Evolutionary conservation across 2,797 vertebrate genomes (phyloP).

Genomic region (Lutra lutra): DNA sequence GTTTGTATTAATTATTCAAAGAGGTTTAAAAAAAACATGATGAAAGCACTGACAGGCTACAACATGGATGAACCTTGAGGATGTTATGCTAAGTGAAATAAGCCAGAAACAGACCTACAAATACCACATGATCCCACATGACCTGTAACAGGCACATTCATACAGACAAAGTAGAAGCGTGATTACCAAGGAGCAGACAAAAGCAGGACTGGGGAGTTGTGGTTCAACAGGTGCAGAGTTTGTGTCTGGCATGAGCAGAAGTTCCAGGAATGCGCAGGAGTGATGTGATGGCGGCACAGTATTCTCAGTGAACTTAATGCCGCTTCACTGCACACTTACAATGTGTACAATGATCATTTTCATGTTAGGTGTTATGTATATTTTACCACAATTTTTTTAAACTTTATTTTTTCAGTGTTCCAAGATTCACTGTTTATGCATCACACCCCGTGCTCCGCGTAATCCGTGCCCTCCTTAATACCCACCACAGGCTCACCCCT

Average conservation of each 20-base stretch:
- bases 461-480: no score
- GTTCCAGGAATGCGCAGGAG: neutral
- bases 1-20: neutral
- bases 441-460: no score
- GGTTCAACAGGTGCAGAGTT: no score
- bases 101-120: neutral
- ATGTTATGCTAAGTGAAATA: neutral
- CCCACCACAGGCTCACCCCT: no score
- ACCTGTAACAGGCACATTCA: neutral
- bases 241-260: neutral
- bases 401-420: no score
- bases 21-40: neutral
- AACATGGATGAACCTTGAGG: neutral
- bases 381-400: neutral
- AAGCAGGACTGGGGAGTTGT: neutral
- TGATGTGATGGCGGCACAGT: accelerated
- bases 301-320: neutral
- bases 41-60: neutral
- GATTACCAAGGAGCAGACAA: neutral
- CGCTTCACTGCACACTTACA: neutral
- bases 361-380: neutral
- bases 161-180: neutral
- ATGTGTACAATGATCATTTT: neutral
- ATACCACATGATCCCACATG: neutral
- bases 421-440: no score